Evolutionary conservation across 2,888 invertebrate species (phyloP), one percentile per base, ranked within the genome.

Genomic region (Drosophila diplacantha): DNA sequence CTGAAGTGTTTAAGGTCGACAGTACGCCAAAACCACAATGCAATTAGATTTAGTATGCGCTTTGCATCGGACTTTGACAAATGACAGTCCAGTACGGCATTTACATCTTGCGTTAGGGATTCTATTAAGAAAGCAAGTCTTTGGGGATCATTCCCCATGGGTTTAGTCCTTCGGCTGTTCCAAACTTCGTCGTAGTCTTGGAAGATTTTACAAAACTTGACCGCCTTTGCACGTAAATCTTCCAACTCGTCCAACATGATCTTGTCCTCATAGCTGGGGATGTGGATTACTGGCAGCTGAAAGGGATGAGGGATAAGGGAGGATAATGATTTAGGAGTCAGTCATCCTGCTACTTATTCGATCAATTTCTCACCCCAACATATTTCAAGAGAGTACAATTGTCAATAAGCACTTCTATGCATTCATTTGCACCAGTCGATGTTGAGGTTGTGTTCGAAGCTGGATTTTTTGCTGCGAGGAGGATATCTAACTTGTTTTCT

Each of bases 21-120:
- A 2, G 31, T 65, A 16, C 62, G 66, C 2, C 64, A 26, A 55
- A 76, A 58, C 85, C 85, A 85, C 6, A 50, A 22, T 0, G 62
- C 61, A 5, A 85, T 62, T n/a, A 81, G 55, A 62, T 84, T 85
- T 3, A 73, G 34, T 39, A 84, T 57, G 3, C 80, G 81, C 55
- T 83, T 85, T 0, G 75, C 2, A 18, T 85, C 81, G 7, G 12
- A 16, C 0, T 41, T 12, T 4, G 37, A 52, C 0, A 81, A 46
- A 3, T 57, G 38, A 1, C 32, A 16, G 1, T 32, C 31, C 7
- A 78, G 34, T 12, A 18, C 22, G 2, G 1, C 12, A 31, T 83
- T 85, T 2, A 51, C 34, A 5, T 71, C 54, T 5, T 39, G 31
- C 20, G 67, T 68, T 0, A 83, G 18, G 5, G n/a, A 22, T 5